Base-by-base conservation (phyloP, 2,797 vertebrate species). In the Yasuhikotakia modesta region DNA sequence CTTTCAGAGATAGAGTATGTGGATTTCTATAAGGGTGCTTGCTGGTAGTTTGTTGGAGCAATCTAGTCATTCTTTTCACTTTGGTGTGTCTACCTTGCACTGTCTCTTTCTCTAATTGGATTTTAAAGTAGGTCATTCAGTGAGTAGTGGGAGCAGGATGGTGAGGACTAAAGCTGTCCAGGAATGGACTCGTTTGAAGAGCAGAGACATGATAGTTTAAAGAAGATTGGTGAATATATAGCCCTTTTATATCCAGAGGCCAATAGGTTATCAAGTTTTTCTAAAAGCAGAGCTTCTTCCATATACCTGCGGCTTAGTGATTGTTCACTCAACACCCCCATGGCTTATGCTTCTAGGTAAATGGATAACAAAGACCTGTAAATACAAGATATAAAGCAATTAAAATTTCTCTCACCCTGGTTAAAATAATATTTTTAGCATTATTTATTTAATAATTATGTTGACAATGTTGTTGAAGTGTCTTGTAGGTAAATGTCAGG, bases 21-120 rank as follows among this genome's bases (percentile, higher is more conserved):
- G 57, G 48, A 66, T 75, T 43, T 74, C 46, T 53, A 24, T 58
- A 30, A 53, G 45, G 30, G 27, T 27, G n/a, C 21, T 61, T 27
- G n/a, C 21, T 61, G 73, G 52, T 4, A 17, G 39, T 68, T 46
- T 60, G 39, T 32, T 1, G 4, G 22, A 57, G 63, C 21, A 76
- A 67, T 55, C 73, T 6, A 67, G 74, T 13, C 16, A 2, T 14
- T 78, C 19, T 65, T 69, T 68, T 79, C 65, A 53, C 50, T 35
- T 19, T 66, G 1, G n/a, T 12, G 32, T 2, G 11, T 81, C 82
- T 87, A 83, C 79, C 87, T 89, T 87, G 88, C 86, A 85, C 80
- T 86, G 86, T 87, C 83, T 73, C 82, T 91, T 91, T 86, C 86
- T 86, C 32, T 90, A 88, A 90, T 90, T 91, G 86, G 87, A 84